Evolutionary conservation across 2,888 invertebrate genomes (phyloP), one percentile per base, ranked within the genome.

Genomic region (Orgyia antiqua): DNA sequence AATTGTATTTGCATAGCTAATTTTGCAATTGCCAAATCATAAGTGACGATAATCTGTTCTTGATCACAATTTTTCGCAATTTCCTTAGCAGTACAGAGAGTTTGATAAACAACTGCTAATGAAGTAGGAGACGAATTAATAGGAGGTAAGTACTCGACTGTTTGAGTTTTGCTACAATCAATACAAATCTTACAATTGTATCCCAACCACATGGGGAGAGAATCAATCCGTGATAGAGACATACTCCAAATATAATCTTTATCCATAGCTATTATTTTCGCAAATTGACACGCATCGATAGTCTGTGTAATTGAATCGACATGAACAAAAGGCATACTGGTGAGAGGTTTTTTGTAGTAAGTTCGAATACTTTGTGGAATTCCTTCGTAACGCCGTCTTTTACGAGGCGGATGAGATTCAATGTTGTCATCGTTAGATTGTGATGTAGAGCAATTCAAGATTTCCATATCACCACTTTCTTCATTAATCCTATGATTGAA

Each of bases 1-100:
- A 19, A 4, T 42, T 66, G 60, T 12, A 65, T 54, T 25, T 57
- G 45, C 39, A 57, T 45, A 35, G 52, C 49, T 10, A 54, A 28
- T 52, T 58, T 58, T 7, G 57, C 57, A 13, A 63, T 68, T 1
- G 58, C 58, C 27, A 32, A 13, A 13, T 32, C 32, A 7, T 32
- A 32, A 1, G 27, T 27, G 6, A 24, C 27, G 6, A 11, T 4
- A n/a, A 27, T 24, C 7, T 13, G 17, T n/a, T 6, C 1, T 19
- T 27, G 24, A 12, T n/a, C 11, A 9, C 10, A 27, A 7, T 32
- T 17, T 27, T 12, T 12, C 17, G 24, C 32, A 13, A 23, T n/a
- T 18, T 27, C n/a, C 5, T 27, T 6, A 17, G 18, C 9, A 7
- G 8, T 8, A 17, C 9, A n/a, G 18, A 26, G 9, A 9, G 31